A percentile compares a stretch with the other conserved stretches of the same genome.
These are phyloP conservation scores for Nerophis ophidion DNA, from an alignment of 2,113 vertebrate species.

Conservation along the genomic window DNA sequence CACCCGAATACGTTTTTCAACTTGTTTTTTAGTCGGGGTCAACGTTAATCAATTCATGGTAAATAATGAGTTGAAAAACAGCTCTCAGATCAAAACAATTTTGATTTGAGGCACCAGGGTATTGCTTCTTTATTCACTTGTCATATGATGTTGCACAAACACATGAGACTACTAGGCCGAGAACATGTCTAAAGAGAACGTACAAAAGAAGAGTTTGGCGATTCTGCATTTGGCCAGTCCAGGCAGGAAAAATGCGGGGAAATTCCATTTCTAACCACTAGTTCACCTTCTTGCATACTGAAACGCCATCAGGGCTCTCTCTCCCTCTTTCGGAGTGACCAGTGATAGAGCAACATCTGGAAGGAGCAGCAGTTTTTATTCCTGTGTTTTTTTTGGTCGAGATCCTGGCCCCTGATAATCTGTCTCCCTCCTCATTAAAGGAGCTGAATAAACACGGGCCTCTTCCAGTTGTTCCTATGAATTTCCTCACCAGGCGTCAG, in stretches of 20 bases:
- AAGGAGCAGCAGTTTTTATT: constrained; percentile 71
- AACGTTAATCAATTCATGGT: no score
- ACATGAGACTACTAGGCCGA: no score
- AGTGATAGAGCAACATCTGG: constrained; percentile 73
- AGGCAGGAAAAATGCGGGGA: constrained; percentile 34
- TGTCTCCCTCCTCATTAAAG: constrained; percentile 77
- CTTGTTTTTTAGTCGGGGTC: no score
- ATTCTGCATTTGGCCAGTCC: background rate
- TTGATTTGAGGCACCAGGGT: no score
- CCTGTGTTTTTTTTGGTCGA: constrained; percentile 57
- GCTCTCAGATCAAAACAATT: no score
- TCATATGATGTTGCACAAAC: no score
- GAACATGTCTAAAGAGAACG: background rate
- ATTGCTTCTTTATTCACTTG: no score
- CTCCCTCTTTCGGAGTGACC: constrained; percentile 55
- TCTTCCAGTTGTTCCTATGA: constrained; percentile 79
- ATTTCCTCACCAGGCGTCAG: constrained; percentile 75
- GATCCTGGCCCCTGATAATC: constrained; percentile 75
- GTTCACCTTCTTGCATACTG: constrained; percentile 39
- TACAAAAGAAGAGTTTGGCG: background rate
- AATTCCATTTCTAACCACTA: constrained; percentile 52
- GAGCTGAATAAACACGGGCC: constrained; percentile 79
- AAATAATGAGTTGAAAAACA: no score
- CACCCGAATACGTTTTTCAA: no score
- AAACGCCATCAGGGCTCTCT: constrained; percentile 21